Evolutionary conservation across 2,113 vertebrate genomes (phyloP), one percentile per base, ranked within the genome.

Genomic region (Asarcornis scutulata): DNA sequence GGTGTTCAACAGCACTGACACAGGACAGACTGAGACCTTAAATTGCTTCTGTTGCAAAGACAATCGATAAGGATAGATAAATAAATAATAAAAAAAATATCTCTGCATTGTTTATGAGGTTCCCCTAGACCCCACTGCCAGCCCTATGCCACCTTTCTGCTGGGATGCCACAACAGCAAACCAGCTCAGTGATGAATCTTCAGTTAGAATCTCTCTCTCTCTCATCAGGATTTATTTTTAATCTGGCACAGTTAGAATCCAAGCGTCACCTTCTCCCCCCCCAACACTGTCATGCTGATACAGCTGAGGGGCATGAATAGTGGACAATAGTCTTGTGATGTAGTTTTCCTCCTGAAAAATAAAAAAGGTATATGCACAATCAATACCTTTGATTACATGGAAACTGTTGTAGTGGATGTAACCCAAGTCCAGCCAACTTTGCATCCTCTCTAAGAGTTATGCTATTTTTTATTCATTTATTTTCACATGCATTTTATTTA

Each of bases 211-310:
- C 5, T 0, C 7, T 13, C 21, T 13, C 21, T 34, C 20, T 55
- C 9, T 36, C 17, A 36, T 6, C 16, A 15, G 21, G 29, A 42
- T 74, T 74, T 59, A 67, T 71, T 86, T 93, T 94, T 46, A 78
- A 23, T 25, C 66, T 42, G 25, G 25, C 12, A 78, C 48, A 7
- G 13, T 78, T 67, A 67, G 52, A 71, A 67, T 74, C 36, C 52
- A 59, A 40, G 12, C 40, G 31, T 8, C 78, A 14, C 55, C 59
- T 73, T 55, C 64, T 82, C 26, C 52, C 26, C 38, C 4, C 21
- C 23, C 20, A 62, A 6, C 8, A 34, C 6, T 0, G 11, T 18
- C 44, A 18, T 4, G 23, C 36, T 52, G 44, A 2, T 7, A 7
- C 6, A 77, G 46, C 0, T 0, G 36, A 94, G 4, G 22, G 16